These are phyloP conservation scores for Dusona sp. DNA, from an alignment of 2,888 invertebrate species.

Conservation along the genomic window DNA sequence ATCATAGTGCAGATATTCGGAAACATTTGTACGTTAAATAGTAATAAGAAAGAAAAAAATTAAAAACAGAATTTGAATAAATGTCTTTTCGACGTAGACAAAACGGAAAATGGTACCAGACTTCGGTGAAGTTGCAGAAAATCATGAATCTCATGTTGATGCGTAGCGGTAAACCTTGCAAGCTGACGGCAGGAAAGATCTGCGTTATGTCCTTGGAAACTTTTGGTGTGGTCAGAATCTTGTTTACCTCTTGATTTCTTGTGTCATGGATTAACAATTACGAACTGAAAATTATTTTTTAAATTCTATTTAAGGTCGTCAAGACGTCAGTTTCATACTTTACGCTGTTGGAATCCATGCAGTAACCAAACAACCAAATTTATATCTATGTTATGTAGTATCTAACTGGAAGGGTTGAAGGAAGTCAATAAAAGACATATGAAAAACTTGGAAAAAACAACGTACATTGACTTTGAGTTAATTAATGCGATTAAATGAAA, in stretches of 20 bases:
- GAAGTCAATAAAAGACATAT: not conserved
- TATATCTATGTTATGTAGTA: not conserved
- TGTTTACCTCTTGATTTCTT: not conserved
- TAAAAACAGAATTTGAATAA: not conserved
- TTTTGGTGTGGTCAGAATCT: constrained; percentile 36
- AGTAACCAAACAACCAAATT: constrained; percentile 1
- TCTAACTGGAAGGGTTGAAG: not conserved
- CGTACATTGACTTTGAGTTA: not conserved
- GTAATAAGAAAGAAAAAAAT: not conserved
- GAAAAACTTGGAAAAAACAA: not conserved
- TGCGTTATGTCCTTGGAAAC: constrained; percentile 51
- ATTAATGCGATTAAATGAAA: not conserved
- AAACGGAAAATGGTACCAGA: constrained; percentile 44
- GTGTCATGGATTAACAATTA: not conserved
- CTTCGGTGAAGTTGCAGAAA: constrained; percentile 25
- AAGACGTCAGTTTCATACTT: constrained; percentile 59
- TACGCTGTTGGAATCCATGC: constrained; percentile 40
- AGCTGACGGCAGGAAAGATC: constrained; percentile 46
- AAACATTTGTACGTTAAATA: constrained; percentile 38
- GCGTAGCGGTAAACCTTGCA: constrained; percentile 43
- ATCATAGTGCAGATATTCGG: constrained; percentile 57
- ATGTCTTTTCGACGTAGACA: not conserved
- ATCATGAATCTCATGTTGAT: constrained; percentile 44
- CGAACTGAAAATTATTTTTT: too few species aligned
- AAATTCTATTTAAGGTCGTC: constrained; percentile 34